These are phyloP conservation scores for Leucosticte australis DNA, from an alignment of 2,113 vertebrate species.

Conservation along the genomic window DNA sequence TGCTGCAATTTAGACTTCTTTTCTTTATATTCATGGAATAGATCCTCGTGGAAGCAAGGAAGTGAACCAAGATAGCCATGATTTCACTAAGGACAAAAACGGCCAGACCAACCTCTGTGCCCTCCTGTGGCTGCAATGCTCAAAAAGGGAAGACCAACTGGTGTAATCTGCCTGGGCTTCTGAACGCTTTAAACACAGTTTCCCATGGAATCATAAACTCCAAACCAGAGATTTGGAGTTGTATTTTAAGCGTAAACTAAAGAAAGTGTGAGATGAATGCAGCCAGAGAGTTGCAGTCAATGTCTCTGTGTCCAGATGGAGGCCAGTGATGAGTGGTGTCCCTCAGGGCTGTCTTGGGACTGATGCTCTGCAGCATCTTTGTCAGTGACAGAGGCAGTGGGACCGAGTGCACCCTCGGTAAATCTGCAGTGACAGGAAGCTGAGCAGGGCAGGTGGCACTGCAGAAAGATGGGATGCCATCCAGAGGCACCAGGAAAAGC, in stretches of 20 bases:
- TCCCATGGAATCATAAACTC: too few relatives aligned
- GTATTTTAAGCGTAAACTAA: background rate
- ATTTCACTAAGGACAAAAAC: background rate
- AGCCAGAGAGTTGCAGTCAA: background rate
- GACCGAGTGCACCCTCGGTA: background rate
- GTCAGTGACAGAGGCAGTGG: background rate
- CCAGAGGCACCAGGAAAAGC: fast-evolving
- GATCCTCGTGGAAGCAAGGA: background rate
- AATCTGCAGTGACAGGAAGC: background rate
- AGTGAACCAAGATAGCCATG: background rate
- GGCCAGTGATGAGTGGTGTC: background rate
- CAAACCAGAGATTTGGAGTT: too few relatives aligned
- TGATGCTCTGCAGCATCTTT: too few relatives aligned
- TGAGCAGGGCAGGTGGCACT: background rate
- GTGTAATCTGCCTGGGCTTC: background rate
- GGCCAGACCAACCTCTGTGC: background rate
- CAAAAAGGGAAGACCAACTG: background rate
- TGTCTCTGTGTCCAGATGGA: fast-evolving
- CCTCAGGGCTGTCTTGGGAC: background rate
- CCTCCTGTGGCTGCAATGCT: background rate
- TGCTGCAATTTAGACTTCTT: background rate
- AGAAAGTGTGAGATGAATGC: fast-evolving
- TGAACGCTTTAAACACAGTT: background rate
- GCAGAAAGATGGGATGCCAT: background rate
- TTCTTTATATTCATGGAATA: background rate